Percentiles rank a stretch among this genome's conserved stretches.
These are phyloP conservation scores for Acronicta alni DNA, from an alignment of 2,888 invertebrate species.

Conservation along the genomic window DNA sequence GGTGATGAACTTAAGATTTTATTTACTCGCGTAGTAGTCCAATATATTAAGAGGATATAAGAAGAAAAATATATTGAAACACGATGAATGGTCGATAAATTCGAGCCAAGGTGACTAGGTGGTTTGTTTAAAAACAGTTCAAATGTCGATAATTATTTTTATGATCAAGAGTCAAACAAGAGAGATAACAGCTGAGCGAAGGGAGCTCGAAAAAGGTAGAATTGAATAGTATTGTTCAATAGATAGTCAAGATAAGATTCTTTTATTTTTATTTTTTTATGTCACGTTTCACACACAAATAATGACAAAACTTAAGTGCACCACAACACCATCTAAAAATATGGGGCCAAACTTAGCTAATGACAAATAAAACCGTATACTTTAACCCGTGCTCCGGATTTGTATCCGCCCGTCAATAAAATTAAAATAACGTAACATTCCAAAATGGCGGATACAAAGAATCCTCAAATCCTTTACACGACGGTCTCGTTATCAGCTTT, in stretches of 20 bases:
- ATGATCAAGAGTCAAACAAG: too few species aligned
- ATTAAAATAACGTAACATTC: conserved; percentile 23
- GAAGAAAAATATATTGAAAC: too few species aligned
- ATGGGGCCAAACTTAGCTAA: conserved; percentile 62
- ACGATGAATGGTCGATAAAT: too few species aligned
- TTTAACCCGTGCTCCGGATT: conserved; percentile 71
- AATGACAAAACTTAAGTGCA: conserved; percentile 47
- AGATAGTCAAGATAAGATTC: too few species aligned
- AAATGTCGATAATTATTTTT: too few species aligned
- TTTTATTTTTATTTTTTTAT: too few species aligned
- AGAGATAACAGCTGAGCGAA: too few species aligned
- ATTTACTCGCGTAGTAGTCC: not conserved
- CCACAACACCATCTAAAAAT: conserved; percentile 60
- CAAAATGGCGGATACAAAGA: conserved; percentile 50
- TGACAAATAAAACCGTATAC: conserved; percentile 69
- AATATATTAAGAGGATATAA: not conserved
- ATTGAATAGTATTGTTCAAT: too few species aligned
- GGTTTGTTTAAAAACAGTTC: too few species aligned
- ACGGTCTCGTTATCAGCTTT: conserved; percentile 46
- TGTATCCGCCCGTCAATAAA: conserved; percentile 54
- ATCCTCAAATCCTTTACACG: conserved; percentile 54
- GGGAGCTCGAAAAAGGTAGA: too few species aligned
- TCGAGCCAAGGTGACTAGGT: too few species aligned
- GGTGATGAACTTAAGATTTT: conserved; percentile 37
- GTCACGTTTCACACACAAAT: too few species aligned